Evolutionary conservation across 2,888 invertebrate species (phyloP).

Genomic region (Catocala nupta): DNA sequence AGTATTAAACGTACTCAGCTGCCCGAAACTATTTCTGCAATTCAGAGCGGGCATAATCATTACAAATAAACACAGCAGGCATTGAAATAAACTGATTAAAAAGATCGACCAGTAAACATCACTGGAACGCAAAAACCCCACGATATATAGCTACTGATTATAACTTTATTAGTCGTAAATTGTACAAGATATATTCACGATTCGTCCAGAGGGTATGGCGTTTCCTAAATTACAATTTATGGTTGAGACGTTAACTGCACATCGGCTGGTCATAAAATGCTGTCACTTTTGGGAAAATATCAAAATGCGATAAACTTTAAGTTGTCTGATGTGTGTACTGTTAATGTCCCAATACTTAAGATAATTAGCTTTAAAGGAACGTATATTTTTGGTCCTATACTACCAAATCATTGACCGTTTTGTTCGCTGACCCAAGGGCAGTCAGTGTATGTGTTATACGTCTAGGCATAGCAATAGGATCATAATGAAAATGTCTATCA

Average conservation of each 20-base stretch:
- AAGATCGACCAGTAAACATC: background rate
- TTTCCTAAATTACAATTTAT: slow-evolving; percentile 65
- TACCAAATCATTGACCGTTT: background rate
- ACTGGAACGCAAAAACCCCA: slow-evolving; percentile 4
- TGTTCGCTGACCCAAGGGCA: too few species aligned
- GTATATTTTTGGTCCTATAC: background rate
- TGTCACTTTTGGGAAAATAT: slow-evolving; percentile 47
- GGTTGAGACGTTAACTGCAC: slow-evolving; percentile 40
- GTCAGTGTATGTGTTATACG: too few species aligned
- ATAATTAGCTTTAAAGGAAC: background rate
- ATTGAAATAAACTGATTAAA: too few species aligned
- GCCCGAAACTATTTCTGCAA: too few species aligned
- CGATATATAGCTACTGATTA: slow-evolving; percentile 47
- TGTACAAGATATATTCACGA: slow-evolving; percentile 49
- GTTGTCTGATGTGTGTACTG: slow-evolving; percentile 8
- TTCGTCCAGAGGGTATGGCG: slow-evolving; percentile 41
- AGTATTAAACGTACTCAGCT: too few species aligned
- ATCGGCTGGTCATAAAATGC: slow-evolving; percentile 42
- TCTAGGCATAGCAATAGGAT: too few species aligned
- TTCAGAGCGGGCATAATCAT: too few species aligned
- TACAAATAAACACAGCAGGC: too few species aligned
- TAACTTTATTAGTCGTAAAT: slow-evolving; percentile 56
- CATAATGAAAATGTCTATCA: too few species aligned
- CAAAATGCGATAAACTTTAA: slow-evolving; percentile 42
- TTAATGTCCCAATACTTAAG: background rate